Base-by-base conservation (phyloP, 2,888 invertebrate species). In the Carcina quercana region DNA sequence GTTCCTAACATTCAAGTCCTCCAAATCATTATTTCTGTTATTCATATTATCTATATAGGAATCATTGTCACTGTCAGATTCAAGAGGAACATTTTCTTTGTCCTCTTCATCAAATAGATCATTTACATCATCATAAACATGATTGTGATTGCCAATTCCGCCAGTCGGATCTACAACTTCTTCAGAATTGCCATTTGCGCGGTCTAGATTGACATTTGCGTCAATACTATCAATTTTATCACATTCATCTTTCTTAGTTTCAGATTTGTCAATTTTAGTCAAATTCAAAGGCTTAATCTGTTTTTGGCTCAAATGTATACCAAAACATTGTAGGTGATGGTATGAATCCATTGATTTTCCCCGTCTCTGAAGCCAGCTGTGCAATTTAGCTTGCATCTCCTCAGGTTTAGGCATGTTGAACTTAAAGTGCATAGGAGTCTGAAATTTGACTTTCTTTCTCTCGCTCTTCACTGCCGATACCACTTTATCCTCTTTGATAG, bases 281-380 rank as follows among this genome's bases (percentile, higher is more conserved):
- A 52, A 15, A 6, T 43, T 38, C 1, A 59, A 11, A 0, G 56
- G 51, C n/a, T 45, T 57, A 20, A 20, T 10, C 4, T 20, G n/a
- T 4, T 37, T 40, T 0, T 45, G 42, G 0, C 57, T 32, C 8
- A 74, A 29, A 30, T 76, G 71, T 7, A 84, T 43, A 2, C 82
- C 85, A 19, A 87, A 87, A 45, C 86, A 87, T 50, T 86, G 85
- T 17, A 87, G 57, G 49, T 87, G 86, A 8, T 82, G 83, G 45
- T 74, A 87, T 0, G 75, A 66, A 26, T 75, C 65, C 0, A 85
- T 27, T 0, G 79, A 71, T 43, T 86, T 86, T 0, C 86, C 86
- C 10, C 71, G 60, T 37, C 83, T 84, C 24, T 72, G 59, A 4
- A 88, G 53, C 88, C 88, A 88, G 1, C 70, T 61, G 28, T 78